Base-by-base conservation (phyloP, 2,888 invertebrate genomes). In the Corbicula japonica region DNA sequence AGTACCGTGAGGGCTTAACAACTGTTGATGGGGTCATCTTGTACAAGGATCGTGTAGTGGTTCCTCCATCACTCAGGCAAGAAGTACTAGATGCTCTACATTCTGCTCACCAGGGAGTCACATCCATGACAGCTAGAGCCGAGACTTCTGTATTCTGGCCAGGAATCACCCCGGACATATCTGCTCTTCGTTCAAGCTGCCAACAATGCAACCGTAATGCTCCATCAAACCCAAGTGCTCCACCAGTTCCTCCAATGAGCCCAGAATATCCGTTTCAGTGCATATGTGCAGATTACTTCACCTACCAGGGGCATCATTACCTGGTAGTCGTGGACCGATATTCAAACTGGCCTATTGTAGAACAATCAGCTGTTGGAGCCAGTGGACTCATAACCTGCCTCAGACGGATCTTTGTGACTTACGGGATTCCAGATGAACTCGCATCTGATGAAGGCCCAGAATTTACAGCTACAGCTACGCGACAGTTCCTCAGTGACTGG, bases 121-220 rank as follows among this genome's bases (percentile, higher is more conserved):
- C 87, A 5, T 41, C 74, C 2, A 89, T 87, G 85, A 76, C 35
- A n/a, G 44, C 86, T 15, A 58, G 86, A 50, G 88, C 87, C 10
- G 87, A 88, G 58, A 30, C 76, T 5, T 84, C 86, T 21, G 70
- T 88, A 2, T 87, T 88, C 58, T 88, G 86, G 87, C 85, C 86
- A 18, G 86, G 86, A 12, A 86, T 87, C 21, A 88, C 84, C 1
- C 46, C 82, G 18, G 80, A 60, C 6, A 86, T 82, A 26, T 70
- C 32, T 12, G 28, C 35, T 4, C 4, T 44, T 18, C 52, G 84
- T n/a, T 34, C 60, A 0, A 44, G 61, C 23, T 87, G 84, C 50
- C 21, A 54, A 18, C 81, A 84, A 32, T 84, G 82, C 65, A 86
- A 85, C 75, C 65, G 80, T 1, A 86, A 75, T 54, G 76, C 86